Evolutionary conservation across 2,113 vertebrate genomes (phyloP).

Genomic region (Festucalex cinctus): DNA sequence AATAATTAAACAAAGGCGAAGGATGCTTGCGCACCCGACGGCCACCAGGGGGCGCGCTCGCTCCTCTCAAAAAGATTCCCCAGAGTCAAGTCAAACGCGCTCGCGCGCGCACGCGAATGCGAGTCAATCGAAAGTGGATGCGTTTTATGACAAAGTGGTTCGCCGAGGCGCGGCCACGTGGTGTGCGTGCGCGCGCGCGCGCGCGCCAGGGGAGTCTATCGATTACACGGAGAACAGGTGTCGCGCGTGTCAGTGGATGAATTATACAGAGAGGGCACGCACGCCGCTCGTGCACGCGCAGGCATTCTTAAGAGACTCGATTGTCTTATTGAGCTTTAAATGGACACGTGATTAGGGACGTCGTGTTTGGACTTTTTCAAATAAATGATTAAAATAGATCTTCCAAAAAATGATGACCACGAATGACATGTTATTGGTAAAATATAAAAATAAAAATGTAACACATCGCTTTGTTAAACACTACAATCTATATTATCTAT

Average conservation of each 20-base stretch:
- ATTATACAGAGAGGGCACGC: conserved; percentile 52
- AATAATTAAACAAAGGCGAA: neutral
- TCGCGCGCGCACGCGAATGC: neutral
- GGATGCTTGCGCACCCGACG: neutral
- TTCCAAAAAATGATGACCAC: neutral
- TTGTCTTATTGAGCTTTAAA: neutral
- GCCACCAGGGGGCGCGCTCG: neutral
- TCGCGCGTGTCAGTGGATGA: conserved; percentile 55
- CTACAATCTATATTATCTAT: too few relatives aligned
- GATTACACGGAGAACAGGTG: conserved; percentile 68
- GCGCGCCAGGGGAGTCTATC: conserved; percentile 29
- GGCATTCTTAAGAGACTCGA: neutral
- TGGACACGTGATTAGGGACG: neutral
- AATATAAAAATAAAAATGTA: neutral
- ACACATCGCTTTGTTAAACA: too few relatives aligned
- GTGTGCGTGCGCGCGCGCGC: conserved; percentile 1
- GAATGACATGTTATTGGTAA: neutral
- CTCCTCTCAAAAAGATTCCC: conserved; percentile 3
- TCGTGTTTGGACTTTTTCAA: neutral
- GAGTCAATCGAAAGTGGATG: conserved; percentile 3
- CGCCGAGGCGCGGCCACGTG: neutral
- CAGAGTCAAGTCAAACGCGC: neutral
- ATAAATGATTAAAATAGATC: neutral
- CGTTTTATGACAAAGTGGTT: neutral
- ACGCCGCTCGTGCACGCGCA: conserved; percentile 8